Evolutionary conservation across 2,888 invertebrate species (phyloP).

Genomic region (Andricus quercusramuli): DNA sequence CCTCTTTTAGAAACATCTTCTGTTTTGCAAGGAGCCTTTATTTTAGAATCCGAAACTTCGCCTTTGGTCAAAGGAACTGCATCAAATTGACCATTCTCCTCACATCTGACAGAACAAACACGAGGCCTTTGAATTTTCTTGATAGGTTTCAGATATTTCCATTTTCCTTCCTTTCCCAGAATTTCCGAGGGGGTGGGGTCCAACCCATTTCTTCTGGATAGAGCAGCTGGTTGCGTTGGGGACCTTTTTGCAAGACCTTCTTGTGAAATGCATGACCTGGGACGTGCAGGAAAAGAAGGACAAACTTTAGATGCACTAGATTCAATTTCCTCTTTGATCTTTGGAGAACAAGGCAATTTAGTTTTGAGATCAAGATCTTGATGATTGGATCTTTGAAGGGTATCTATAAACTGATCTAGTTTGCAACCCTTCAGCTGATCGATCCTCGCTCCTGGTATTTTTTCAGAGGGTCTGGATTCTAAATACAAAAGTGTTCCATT

Average conservation of each 20-base stretch:
- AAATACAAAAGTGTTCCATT: background rate
- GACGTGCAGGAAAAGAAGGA: background rate
- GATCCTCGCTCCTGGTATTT: background rate
- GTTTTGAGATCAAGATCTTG: background rate
- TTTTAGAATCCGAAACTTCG: background rate
- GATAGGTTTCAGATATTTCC: slow-evolving; percentile 30
- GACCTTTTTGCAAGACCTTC: background rate
- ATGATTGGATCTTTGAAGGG: background rate
- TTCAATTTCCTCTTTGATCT: background rate
- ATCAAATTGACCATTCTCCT: background rate
- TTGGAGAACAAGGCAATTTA: background rate
- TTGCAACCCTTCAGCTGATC: slow-evolving; percentile 4
- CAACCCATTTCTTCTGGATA: slow-evolving; percentile 52
- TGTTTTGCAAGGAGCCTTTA: background rate
- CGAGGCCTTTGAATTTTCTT: slow-evolving; percentile 30
- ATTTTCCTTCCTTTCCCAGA: slow-evolving; percentile 37
- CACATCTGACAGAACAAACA: background rate
- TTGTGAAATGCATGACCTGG: slow-evolving; percentile 39
- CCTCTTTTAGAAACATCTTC: background rate
- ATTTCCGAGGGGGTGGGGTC: slow-evolving; percentile 50
- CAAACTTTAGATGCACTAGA: background rate
- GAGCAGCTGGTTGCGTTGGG: background rate
- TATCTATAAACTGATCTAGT: background rate
- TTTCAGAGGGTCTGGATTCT: background rate
- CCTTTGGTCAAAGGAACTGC: background rate